Evolutionary conservation across 2,888 invertebrate species (phyloP), one percentile per base, ranked within the genome.

Genomic region (Phasia obesa): DNA sequence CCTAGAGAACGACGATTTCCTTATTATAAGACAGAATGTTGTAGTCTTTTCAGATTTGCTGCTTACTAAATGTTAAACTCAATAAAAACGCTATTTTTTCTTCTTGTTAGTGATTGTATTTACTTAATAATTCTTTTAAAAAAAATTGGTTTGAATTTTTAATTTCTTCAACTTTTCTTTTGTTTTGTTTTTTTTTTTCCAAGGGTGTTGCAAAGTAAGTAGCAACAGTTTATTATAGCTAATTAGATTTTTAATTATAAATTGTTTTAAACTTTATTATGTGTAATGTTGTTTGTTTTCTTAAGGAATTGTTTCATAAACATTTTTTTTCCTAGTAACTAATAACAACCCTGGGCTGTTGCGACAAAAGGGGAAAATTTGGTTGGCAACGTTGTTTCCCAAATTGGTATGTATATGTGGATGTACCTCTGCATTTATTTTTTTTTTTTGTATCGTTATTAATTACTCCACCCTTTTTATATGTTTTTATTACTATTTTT

Each of bases 191-290:
- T 78, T 81, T 86, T 75, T 70, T 47, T 35, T 21, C 2, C 15
- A 3, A 62, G 53, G 47, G 47, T 64, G 44, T 64, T 62, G 67
- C 62, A 77, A 82, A 82, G 82, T 77, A 82, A 82, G 82, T 77
- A 62, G 82, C 82, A 74, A 82, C 77, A 64, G 82, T 82, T 78
- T 71, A n/a, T 85, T 77, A 75, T 79, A 87, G 85, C 87, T 90
- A 91, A 91, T 91, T 90, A 90, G 89, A 88, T 88, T 88, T 88
- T 89, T 90, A 90, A 90, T 91, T 90, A 89, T 91, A 89, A n/a
- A 90, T 88, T 90, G 90, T 90, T 90, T 90, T 91, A 90, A 90
- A 90, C 51, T 65, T 62, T 76, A 76, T 82, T 83, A n/a, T n/a
- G n/a, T n/a, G 47, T 53, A 70, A 62, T 74, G 71, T 59, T 82